phyloP scores from a whole-genome alignment of 2,113 vertebrate genomes.

The Xenopus borealis region DNA sequence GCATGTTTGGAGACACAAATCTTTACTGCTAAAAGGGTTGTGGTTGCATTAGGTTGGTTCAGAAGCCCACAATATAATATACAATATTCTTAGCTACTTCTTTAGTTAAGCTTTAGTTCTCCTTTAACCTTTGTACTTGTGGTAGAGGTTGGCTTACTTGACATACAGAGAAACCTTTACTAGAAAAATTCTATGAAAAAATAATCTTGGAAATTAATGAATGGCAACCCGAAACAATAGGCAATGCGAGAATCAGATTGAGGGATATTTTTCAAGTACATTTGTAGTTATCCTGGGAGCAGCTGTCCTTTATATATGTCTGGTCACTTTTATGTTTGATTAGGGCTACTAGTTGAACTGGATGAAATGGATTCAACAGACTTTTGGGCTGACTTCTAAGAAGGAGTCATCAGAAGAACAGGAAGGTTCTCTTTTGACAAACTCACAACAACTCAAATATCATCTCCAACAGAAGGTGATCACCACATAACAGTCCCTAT shows the following conservation, averaged over 20 bases:
- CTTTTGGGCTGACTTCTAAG: constrained; percentile 63
- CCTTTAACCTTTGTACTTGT: neutral
- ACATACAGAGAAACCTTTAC: constrained; percentile 59
- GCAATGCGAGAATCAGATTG: constrained; percentile 60
- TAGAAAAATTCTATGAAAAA: constrained; percentile 63
- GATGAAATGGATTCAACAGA: constrained; percentile 57
- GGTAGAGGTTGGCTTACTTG: constrained; percentile 62
- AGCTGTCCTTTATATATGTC: neutral
- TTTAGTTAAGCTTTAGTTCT: too few relatives aligned
- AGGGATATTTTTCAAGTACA: neutral
- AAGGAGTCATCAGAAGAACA: constrained; percentile 46
- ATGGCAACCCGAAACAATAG: constrained; percentile 58
- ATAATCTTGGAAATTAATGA: constrained; percentile 5
- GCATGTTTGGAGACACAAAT: too few relatives aligned
- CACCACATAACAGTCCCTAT: neutral
- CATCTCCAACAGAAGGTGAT: constrained; percentile 14
- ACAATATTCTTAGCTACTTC: too few relatives aligned
- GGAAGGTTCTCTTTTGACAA: constrained; percentile 12
- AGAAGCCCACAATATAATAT: too few relatives aligned
- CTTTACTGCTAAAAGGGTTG: too few relatives aligned
- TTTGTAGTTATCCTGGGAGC: neutral
- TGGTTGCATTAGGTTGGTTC: too few relatives aligned
- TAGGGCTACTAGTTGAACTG: constrained; percentile 69
- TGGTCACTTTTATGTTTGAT: constrained; percentile 36
- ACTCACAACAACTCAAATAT: constrained; percentile 3